phyloP scores from a whole-genome alignment of 2,113 vertebrate species.

The Oreochromis niloticus region DNA sequence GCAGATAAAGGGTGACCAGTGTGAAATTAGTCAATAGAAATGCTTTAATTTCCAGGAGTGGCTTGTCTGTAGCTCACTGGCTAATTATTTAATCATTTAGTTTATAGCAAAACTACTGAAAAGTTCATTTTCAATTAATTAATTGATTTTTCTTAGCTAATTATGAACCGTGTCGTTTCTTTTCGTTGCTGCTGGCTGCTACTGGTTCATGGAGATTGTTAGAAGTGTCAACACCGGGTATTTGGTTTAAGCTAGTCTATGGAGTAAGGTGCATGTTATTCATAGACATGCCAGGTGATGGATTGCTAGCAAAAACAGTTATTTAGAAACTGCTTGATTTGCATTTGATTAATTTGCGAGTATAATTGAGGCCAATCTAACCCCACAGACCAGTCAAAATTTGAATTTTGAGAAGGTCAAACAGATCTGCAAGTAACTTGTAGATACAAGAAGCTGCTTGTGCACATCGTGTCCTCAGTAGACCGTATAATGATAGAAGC shows the following conservation, averaged over 20 bases:
- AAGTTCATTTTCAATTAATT: background rate
- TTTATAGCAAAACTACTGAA: background rate
- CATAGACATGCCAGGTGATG: background rate
- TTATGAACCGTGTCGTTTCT: accelerated
- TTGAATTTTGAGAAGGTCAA: background rate
- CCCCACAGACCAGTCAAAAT: background rate
- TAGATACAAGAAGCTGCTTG: background rate
- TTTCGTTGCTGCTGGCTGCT: background rate
- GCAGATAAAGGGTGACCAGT: background rate
- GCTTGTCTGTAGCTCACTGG: background rate
- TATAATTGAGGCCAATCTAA: background rate
- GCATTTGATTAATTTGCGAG: background rate
- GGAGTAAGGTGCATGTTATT: background rate
- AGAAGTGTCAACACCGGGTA: background rate
- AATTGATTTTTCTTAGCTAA: background rate
- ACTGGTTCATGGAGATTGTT: background rate
- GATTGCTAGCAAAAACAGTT: background rate
- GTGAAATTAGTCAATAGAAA: background rate
- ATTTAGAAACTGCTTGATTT: background rate
- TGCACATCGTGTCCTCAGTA: background rate
- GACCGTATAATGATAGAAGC: background rate
- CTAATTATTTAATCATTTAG: accelerated
- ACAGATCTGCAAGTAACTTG: background rate
- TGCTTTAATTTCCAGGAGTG: accelerated
- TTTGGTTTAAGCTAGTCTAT: background rate